Evolutionary conservation across 2,797 vertebrate genomes (phyloP).

Genomic region (Melopsittacus undulatus): DNA sequence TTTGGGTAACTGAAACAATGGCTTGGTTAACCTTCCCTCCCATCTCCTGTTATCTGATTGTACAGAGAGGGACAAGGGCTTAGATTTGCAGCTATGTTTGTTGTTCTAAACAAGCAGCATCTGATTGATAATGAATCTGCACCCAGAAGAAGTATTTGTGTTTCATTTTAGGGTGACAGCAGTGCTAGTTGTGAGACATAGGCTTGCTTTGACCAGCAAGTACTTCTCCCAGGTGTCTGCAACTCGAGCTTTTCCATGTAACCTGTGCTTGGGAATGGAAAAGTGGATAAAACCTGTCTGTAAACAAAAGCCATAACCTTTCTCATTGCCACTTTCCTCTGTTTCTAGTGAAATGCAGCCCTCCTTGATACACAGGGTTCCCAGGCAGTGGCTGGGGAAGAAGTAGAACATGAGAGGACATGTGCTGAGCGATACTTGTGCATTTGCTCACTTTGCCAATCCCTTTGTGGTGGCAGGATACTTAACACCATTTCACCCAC

Average conservation of each 20-base stretch:
- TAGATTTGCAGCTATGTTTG: neutral
- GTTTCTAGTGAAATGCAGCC: neutral
- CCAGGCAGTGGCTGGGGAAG: neutral
- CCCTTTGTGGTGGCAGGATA: neutral
- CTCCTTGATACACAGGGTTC: accelerated
- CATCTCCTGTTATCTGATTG: neutral
- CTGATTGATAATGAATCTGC: neutral
- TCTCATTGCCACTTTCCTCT: neutral
- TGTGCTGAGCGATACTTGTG: neutral
- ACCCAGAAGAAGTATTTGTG: neutral
- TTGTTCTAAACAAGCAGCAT: neutral
- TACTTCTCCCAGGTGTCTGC: neutral
- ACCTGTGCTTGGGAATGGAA: neutral
- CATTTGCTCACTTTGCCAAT: neutral
- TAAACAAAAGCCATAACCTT: neutral
- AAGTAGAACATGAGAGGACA: neutral
- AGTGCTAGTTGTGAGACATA: neutral
- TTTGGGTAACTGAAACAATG: neutral
- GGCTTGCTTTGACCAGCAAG: neutral
- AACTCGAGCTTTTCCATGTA: neutral
- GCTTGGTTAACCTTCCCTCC: neutral
- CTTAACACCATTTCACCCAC: neutral
- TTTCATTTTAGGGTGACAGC: neutral
- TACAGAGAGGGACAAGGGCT: neutral
- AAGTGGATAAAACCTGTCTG: neutral